Evolutionary conservation across 2,113 vertebrate genomes (phyloP).

Genomic region (Gambusia affinis): DNA sequence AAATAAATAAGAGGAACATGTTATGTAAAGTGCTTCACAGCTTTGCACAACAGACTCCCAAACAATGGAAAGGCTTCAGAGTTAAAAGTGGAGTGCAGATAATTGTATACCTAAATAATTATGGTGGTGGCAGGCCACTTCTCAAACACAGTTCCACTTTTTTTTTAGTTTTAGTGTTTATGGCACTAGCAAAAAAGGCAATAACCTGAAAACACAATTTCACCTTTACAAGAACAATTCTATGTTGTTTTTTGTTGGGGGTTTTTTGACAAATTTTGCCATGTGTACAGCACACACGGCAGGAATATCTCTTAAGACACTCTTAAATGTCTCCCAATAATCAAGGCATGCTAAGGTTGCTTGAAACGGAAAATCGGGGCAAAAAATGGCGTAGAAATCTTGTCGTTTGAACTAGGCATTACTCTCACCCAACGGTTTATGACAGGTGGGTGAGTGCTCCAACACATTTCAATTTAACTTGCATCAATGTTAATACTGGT

Average conservation of each 20-base stretch:
- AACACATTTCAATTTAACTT: too few relatives aligned
- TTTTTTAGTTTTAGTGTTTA: not conserved
- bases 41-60: not conserved
- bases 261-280: not conserved
- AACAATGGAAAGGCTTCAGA: not conserved
- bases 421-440: too few relatives aligned
- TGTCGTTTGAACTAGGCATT: too few relatives aligned
- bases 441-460: too few relatives aligned
- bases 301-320: too few relatives aligned
- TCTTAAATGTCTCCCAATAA: too few relatives aligned
- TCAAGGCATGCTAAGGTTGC: too few relatives aligned
- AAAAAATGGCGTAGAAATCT: too few relatives aligned
- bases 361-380: too few relatives aligned
- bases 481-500: too few relatives aligned
- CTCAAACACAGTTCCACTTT: not conserved
- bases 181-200: not conserved
- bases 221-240: not conserved
- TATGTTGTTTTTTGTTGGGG: not conserved
- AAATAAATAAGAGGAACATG: not conserved
- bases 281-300: too few relatives aligned
- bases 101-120: constrained; percentile 1
- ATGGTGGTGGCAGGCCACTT: not conserved
- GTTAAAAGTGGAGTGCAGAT: not conserved
- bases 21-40: not conserved
- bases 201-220: not conserved